Evolutionary conservation across 2,888 invertebrate genomes (phyloP).

Genomic region (Hyppa rectilinea): DNA sequence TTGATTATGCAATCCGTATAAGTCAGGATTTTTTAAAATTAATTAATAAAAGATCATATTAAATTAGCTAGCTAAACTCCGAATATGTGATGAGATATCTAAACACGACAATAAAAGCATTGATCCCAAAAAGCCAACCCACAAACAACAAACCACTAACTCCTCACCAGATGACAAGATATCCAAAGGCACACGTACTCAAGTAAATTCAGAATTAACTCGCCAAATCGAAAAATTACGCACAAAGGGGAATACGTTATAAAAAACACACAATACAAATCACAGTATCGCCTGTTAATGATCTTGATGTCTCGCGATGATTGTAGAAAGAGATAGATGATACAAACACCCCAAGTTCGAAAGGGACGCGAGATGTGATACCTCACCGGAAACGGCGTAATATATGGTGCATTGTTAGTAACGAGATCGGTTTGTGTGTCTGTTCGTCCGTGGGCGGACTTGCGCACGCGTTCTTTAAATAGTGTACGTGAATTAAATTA

Average conservation of each 20-base stretch:
- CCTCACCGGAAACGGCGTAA: conserved; percentile 88
- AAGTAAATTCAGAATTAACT: conserved; percentile 55
- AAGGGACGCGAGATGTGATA: conserved; percentile 75
- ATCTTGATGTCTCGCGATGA: conserved; percentile 85
- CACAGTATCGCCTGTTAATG: conserved; percentile 88
- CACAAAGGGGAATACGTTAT: conserved; percentile 60
- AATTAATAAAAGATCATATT: not conserved
- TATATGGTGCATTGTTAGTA: conserved; percentile 90
- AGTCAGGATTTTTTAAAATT: not conserved
- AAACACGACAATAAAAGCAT: too few relatives aligned
- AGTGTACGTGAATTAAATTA: conserved; percentile 69
- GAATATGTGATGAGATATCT: too few relatives aligned
- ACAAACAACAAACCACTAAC: conserved; percentile 15
- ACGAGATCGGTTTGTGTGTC: conserved; percentile 87
- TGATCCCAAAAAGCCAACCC: not conserved
- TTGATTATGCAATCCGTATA: not conserved
- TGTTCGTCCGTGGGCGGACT: conserved; percentile 81
- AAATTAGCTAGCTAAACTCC: too few relatives aligned
- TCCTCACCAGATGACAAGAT: conserved; percentile 37
- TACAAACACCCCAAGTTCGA: conserved; percentile 58
- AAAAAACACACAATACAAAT: conserved; percentile 82
- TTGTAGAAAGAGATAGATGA: conserved; percentile 76
- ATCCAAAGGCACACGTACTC: conserved; percentile 22
- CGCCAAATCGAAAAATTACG: conserved; percentile 64
- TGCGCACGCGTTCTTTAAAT: conserved; percentile 69